These are phyloP conservation scores for Saguinus oedipus DNA, from an alignment of 2,797 vertebrate species.

Conservation along the genomic window DNA sequence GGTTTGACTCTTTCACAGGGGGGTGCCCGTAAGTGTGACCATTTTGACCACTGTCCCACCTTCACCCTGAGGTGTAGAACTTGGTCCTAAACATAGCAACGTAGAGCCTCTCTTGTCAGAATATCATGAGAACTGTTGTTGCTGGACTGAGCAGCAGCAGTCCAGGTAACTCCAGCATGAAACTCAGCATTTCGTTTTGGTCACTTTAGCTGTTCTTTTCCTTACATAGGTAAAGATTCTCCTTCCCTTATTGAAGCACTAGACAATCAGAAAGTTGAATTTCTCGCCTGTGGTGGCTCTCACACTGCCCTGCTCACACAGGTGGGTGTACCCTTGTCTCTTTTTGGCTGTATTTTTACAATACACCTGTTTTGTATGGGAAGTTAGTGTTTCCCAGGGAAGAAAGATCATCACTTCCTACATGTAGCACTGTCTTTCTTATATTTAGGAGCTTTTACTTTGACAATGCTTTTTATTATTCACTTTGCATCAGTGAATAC, in stretches of 20 bases:
- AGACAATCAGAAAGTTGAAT: conserved; percentile 83
- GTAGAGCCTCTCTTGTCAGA: not conserved
- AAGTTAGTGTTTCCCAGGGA: not conserved
- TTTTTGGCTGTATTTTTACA: not conserved
- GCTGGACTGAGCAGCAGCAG: not conserved
- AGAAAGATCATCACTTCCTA: not conserved
- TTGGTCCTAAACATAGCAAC: not conserved
- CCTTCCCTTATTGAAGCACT: conserved; percentile 83
- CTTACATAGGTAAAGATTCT: conserved; percentile 81
- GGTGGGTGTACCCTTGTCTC: conserved; percentile 78
- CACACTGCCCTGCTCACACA: conserved; percentile 89
- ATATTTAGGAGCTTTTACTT: not conserved
- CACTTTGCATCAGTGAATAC: not conserved
- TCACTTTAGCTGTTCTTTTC: not conserved
- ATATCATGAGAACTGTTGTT: not conserved
- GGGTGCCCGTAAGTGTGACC: not conserved
- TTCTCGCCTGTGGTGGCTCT: conserved; percentile 88
- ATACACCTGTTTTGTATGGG: not conserved
- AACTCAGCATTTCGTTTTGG: not conserved
- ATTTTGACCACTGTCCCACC: not conserved
- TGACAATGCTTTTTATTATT: not conserved
- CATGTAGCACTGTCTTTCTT: not conserved
- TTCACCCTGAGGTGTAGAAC: not conserved
- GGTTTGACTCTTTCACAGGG: not conserved
- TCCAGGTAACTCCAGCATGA: not conserved